phyloP scores from a whole-genome alignment of 2,888 invertebrate genomes.

The Ophion costatus region DNA sequence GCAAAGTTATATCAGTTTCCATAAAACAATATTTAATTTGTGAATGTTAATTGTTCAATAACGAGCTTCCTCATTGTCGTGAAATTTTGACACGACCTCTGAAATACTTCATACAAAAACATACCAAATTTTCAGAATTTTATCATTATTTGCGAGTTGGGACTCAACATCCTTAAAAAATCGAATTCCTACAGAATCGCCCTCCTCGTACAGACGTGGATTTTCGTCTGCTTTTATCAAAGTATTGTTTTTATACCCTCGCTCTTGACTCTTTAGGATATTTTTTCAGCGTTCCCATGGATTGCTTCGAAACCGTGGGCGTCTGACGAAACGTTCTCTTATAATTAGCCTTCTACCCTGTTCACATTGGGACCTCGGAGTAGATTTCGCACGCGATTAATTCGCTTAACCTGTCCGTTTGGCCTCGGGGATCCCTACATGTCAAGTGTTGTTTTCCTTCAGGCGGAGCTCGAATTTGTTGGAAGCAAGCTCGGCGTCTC shows the following conservation, averaged over 20 bases:
- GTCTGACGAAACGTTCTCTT: not conserved
- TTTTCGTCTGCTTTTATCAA: slow-evolving; percentile 71
- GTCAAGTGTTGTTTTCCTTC: not conserved
- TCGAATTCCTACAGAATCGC: slow-evolving; percentile 63
- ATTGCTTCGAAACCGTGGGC: not conserved
- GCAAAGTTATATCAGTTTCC: no score
- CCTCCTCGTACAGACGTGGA: slow-evolving; percentile 49
- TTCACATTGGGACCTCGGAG: not conserved
- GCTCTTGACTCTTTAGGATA: not conserved
- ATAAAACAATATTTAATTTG: no score
- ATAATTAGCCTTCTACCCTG: not conserved
- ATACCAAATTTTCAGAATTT: no score
- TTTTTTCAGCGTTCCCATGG: not conserved
- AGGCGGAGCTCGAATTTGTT: not conserved
- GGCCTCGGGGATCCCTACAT: not conserved
- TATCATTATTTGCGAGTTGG: no score
- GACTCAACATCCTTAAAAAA: no score
- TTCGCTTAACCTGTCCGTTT: not conserved
- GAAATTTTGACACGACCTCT: no score
- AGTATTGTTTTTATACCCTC: not conserved
- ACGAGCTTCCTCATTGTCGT: no score
- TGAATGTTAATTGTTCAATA: no score
- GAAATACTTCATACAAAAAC: no score
- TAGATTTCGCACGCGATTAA: not conserved
- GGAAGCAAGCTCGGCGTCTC: not conserved